phyloP scores from a whole-genome alignment of 2,797 vertebrate species.

The Pseudomugil tenellus region DNA sequence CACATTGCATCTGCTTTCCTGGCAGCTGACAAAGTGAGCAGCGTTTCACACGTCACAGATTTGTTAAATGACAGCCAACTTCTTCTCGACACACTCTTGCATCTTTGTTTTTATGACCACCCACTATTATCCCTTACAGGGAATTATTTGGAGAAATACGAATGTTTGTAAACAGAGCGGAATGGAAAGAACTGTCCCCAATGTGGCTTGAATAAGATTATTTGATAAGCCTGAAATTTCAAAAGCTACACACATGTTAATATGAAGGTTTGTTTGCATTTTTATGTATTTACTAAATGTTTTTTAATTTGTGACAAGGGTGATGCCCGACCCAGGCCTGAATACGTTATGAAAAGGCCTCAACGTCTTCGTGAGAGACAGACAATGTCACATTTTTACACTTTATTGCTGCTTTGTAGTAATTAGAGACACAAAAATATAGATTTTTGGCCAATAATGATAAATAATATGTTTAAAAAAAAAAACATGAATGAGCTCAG shows the following conservation, averaged over 20 bases:
- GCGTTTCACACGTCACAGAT: not conserved
- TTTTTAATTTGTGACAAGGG: not conserved
- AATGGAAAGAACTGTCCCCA: slow-evolving; percentile 42
- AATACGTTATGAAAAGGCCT: slow-evolving; percentile 10
- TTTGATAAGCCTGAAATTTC: slow-evolving; percentile 36
- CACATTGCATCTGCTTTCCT: not conserved
- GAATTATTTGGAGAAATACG: slow-evolving; percentile 34
- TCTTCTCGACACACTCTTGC: not conserved
- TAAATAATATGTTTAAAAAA: too few species aligned
- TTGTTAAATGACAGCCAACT: not conserved
- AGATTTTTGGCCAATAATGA: too few species aligned
- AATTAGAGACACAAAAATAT: too few species aligned
- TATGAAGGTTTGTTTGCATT: slow-evolving; percentile 35
- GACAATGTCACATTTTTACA: not conserved
- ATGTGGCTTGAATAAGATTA: slow-evolving; percentile 32
- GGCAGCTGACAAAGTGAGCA: not conserved
- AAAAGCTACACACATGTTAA: slow-evolving; percentile 44
- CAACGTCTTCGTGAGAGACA: not conserved
- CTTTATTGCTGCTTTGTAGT: not conserved
- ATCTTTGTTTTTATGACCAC: slow-evolving; percentile 33
- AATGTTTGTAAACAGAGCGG: slow-evolving; percentile 53
- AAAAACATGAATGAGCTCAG: not conserved
- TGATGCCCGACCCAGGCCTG: not conserved
- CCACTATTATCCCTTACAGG: slow-evolving; percentile 26
- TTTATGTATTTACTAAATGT: slow-evolving; percentile 14